Base-by-base conservation (phyloP, 2,888 invertebrate genomes). In the Drosophila tripunctata region DNA sequence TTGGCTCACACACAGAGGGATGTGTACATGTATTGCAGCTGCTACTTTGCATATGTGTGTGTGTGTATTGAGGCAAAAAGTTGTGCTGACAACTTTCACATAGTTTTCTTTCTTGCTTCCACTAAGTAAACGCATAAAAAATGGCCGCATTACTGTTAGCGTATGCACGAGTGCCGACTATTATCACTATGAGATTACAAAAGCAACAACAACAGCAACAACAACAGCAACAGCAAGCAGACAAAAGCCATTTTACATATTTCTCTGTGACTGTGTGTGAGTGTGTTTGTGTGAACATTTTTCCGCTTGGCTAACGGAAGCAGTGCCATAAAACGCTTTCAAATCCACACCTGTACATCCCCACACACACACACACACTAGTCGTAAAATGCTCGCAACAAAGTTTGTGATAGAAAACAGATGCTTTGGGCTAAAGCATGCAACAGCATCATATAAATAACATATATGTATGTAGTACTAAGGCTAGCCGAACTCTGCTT, bases 231-330 rank as follows among this genome's bases (percentile, higher is more conserved):
- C 27, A 21, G 19, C 31, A 40, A 73, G 63, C 70, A 64, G 38
- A 80, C 50, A 64, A 64, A 67, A 74, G 56, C 70, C 76, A 67
- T 61, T 82, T 74, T 65, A 78, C 78, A 78, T 78, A 70, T 65
- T 54, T 35, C 45, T 56, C 38, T 24, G 30, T 38, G 8, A 19
- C 14, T 33, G 40, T 22, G 5, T 41, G 21, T 48, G 22, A 62
- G 30, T 62, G 65, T 67, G 62, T 56, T 51, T 24, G 27, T 27
- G 70, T 78, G 66, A 74, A 74, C 73, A 76, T 76, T 79, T 79
- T 79, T 82, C 75, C 72, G 84, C 81, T 78, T 78, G 80, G 80
- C 73, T 81, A 76, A 70, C 84, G 84, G 76, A 84, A 80, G 67
- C 68, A 78, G 58, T 43, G 70, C 73, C 70, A 78, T 84, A 84